Evolutionary conservation across 2,888 invertebrate species (phyloP).

Genomic region (Criorhina ranunculi): DNA sequence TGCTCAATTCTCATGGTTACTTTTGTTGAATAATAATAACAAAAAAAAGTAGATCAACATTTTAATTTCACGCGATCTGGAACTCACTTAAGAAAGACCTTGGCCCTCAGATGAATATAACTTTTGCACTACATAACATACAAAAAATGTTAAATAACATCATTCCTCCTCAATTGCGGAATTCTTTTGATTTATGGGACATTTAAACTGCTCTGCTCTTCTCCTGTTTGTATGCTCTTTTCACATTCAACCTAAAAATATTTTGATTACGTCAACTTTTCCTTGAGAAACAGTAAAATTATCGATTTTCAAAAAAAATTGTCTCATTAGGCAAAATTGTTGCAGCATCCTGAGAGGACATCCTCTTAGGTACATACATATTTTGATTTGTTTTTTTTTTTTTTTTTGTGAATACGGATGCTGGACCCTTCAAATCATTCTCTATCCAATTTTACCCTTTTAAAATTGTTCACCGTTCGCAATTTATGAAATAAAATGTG

Average conservation of each 20-base stretch:
- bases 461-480: background rate
- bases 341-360: conserved; percentile 10
- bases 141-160: background rate
- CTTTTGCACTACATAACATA: background rate
- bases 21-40: conserved; percentile 1
- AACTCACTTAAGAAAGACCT: background rate
- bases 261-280: conserved; percentile 53
- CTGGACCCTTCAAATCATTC: background rate
- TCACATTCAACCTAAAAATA: conserved; percentile 49
- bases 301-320: conserved; percentile 56
- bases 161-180: background rate
- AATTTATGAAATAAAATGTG: background rate
- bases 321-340: conserved; percentile 29
- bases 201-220: background rate
- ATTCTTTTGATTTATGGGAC: background rate
- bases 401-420: no score
- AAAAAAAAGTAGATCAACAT: conserved; percentile 5
- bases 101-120: background rate
- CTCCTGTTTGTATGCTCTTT: background rate
- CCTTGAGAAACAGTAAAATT: conserved; percentile 23
- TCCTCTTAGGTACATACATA: background rate
- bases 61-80: background rate
- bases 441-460: no score
- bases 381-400: no score
- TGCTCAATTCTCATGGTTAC: conserved; percentile 22